Evolutionary conservation across 2,113 vertebrate genomes (phyloP).

Genomic region (Pipra filicauda): DNA sequence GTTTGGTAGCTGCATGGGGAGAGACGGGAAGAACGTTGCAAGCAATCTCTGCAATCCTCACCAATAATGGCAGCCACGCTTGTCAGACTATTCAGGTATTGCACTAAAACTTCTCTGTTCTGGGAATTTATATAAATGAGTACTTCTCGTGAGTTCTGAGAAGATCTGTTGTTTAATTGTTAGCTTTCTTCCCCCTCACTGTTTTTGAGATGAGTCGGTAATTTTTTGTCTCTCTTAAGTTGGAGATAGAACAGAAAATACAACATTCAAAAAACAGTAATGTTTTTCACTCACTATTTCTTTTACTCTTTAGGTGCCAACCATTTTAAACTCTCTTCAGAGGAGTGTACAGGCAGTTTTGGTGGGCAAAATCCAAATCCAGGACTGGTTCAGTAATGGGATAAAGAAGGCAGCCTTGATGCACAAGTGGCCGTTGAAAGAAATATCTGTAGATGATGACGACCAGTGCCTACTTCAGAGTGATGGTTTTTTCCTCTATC

Average conservation of each 20-base stretch:
- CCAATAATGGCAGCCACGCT: conserved; percentile 97
- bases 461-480: conserved; percentile 96
- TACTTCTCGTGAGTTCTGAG: background rate
- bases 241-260: background rate
- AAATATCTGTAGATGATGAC: conserved; percentile 92
- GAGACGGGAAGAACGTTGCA: conserved; percentile 96
- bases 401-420: conserved; percentile 97
- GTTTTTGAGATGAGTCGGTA: background rate
- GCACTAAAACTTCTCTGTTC: background rate
- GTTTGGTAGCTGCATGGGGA: conserved; percentile 96
- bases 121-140: background rate
- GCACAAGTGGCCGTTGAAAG: conserved; percentile 96
- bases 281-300: background rate
- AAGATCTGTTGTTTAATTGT: background rate
- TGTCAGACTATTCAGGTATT: conserved; percentile 97
- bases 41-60: conserved; percentile 97
- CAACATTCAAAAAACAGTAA: accelerated
- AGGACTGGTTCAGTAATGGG: conserved; percentile 98
- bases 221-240: background rate
- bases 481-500: conserved; percentile 96
- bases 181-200: background rate
- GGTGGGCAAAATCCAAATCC: conserved; percentile 98
- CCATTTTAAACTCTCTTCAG: conserved; percentile 94
- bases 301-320: conserved; percentile 85
- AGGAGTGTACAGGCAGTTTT: conserved; percentile 96